Evolutionary conservation across 2,888 invertebrate genomes (phyloP).

Genomic region (Melanargia galathea): DNA sequence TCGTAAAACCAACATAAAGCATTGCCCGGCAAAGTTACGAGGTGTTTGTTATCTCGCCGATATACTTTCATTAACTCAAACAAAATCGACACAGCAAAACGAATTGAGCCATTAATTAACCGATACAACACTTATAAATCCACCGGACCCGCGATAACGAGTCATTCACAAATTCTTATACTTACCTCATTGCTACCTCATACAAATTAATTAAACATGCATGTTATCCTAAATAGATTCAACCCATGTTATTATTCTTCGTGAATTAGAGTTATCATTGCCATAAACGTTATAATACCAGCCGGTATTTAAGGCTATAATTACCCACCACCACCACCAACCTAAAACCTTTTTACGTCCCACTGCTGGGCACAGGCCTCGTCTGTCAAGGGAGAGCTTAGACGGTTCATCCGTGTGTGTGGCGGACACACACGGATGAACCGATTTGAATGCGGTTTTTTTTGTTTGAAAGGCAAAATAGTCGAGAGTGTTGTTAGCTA

Average conservation of each 20-base stretch:
- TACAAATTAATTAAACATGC: background rate
- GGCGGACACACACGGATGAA: no score
- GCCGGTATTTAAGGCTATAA: no score
- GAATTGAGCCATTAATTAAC: slow-evolving; percentile 64
- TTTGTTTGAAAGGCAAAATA: no score
- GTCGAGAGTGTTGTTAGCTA: no score
- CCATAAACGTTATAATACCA: no score
- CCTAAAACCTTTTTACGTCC: no score
- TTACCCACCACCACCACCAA: no score
- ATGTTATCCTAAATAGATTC: background rate
- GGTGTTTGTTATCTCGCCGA: slow-evolving; percentile 42
- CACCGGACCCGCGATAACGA: slow-evolving; percentile 54
- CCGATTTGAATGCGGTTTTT: no score
- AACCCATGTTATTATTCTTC: background rate
- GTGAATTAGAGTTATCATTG: no score
- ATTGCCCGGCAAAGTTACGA: slow-evolving; percentile 24
- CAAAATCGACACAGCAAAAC: slow-evolving; percentile 54
- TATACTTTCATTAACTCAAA: slow-evolving; percentile 47
- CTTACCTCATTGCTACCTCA: background rate
- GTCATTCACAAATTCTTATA: slow-evolving; percentile 71
- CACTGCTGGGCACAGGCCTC: no score
- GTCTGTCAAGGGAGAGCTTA: no score
- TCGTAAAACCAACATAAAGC: slow-evolving; percentile 54
- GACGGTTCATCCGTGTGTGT: no score
- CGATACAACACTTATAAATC: slow-evolving; percentile 63